phyloP scores from a whole-genome alignment of 2,888 invertebrate genomes.

The Agrotis ipsilon region DNA sequence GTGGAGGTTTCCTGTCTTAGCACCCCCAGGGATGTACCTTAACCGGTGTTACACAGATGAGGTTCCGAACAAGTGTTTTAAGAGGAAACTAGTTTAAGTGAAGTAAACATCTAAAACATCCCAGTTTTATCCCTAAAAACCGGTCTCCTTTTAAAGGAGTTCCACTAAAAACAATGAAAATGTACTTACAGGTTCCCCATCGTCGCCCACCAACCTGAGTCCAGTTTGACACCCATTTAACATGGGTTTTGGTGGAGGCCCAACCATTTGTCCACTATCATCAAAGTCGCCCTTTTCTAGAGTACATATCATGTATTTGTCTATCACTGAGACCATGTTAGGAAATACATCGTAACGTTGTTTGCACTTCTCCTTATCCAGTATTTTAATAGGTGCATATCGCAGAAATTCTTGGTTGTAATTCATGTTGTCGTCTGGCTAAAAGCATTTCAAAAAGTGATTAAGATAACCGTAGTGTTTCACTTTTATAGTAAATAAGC shows the following conservation, averaged over 20 bases:
- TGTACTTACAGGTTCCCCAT: slow-evolving; percentile 17
- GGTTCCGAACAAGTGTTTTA: too few species aligned
- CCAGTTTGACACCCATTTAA: slow-evolving; percentile 16
- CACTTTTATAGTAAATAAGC: too few species aligned
- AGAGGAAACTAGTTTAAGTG: too few species aligned
- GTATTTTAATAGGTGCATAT: slow-evolving; percentile 63
- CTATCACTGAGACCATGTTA: slow-evolving; percentile 63
- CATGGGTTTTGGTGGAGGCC: neutral
- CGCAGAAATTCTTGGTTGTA: slow-evolving; percentile 64
- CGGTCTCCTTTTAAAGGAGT: too few species aligned
- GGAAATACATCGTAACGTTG: slow-evolving; percentile 46
- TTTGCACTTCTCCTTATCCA: slow-evolving; percentile 66
- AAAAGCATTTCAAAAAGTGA: slow-evolving; percentile 5
- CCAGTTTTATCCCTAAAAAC: too few species aligned
- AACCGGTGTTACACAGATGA: too few species aligned
- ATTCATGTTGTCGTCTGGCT: slow-evolving; percentile 63
- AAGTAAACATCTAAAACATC: too few species aligned
- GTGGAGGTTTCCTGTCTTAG: too few species aligned
- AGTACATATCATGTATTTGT: slow-evolving; percentile 75
- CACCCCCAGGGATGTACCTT: too few species aligned
- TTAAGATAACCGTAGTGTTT: neutral
- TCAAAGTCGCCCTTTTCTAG: slow-evolving; percentile 62
- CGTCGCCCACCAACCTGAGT: neutral
- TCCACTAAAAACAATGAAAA: too few species aligned
- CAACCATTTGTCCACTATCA: slow-evolving; percentile 29